Evolutionary conservation across 1,140 invertebrate species (phyloP), one percentile per base, ranked within the genome.

Genomic region (Drosophila repletoides): DNA sequence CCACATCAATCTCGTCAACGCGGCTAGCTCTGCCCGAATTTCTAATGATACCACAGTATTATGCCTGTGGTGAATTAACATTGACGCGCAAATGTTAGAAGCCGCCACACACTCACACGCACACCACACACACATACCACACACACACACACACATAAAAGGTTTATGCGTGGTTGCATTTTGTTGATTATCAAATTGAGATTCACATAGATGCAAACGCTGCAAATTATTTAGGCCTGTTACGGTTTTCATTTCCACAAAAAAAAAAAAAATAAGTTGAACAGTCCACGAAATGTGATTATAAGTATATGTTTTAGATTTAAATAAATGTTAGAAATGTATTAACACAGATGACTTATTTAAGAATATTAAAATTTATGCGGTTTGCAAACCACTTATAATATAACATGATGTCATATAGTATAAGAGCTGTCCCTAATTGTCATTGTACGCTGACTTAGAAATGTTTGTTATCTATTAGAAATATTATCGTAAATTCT

Each of bases 31-130:
- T 89, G 52, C 76, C 88, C 12, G 88, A 89, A 36, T 73, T 69
- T 60, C 61, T 89, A 24, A 69, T 86, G 58, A 87, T 89, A 64
- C 88, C 88, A 43, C 88, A 89, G 81, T 89, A 88, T 88, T 89
- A 89, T 68, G 67, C 64, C 17, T 53, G 69, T 65, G 88, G 88
- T 22, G 79, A 72, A 70, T 58, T 89, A 43, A 88, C 55, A 43
- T 65, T 89, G 41, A 86, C 66, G 17, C 83, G 79, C 28, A 80
- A 87, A 72, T 88, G 74, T 61, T 87, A 68, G 12, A 10, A 10
- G 24, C 10, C 19, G 34, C 19, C 19, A 19, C 26, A 24, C 28
- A 65, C 15, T 41, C 15, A 31, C 24, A 22, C 38, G 19, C 41
- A 19, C 19, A 34, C 12, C 52, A 53, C 2, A 55, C 7, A 64